phyloP scores from a whole-genome alignment of 2,113 vertebrate species.

The Nerophis lumbriciformis region DNA sequence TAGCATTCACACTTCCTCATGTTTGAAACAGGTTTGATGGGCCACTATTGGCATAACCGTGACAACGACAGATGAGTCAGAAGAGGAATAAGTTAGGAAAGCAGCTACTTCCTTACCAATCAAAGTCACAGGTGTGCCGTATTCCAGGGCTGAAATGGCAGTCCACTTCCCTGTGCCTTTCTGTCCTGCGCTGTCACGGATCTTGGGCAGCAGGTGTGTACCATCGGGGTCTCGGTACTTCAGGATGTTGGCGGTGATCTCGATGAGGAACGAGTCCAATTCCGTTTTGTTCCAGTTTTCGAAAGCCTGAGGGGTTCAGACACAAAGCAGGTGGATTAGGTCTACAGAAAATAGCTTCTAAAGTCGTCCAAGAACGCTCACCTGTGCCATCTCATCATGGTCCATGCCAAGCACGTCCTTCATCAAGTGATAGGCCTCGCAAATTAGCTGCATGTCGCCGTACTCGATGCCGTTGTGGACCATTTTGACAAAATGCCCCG shows the following conservation, averaged over 20 bases:
- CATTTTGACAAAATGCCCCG: constrained; percentile 98
- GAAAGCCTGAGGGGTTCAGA: constrained; percentile 72
- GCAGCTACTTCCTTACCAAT: constrained; percentile 78
- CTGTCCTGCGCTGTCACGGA: constrained; percentile 91
- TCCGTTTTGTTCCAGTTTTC: constrained; percentile 94
- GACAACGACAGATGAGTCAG: constrained; percentile 7
- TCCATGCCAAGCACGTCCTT: constrained; percentile 87
- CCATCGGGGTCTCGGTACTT: constrained; percentile 82
- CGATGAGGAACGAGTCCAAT: constrained; percentile 94
- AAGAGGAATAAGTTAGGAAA: constrained; percentile 16
- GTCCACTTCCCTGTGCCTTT: constrained; percentile 99
- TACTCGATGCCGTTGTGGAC: constrained; percentile 99
- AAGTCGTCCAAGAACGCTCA: constrained; percentile 36
- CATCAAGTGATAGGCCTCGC: constrained; percentile 97
- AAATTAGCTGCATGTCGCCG: constrained; percentile 98
- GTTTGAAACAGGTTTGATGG: constrained; percentile 17
- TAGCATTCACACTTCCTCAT: not conserved
- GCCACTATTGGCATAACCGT: constrained; percentile 21
- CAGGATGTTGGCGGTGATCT: constrained; percentile 93
- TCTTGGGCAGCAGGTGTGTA: constrained; percentile 86
- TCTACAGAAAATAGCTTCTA: not conserved
- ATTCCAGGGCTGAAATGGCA: constrained; percentile 90
- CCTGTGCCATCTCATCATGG: constrained; percentile 88
- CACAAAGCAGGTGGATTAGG: not conserved
- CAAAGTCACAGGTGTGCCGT: constrained; percentile 89